These are phyloP conservation scores for Limnothrissa miodon DNA, from an alignment of 2,113 vertebrate species.

Conservation along the genomic window DNA sequence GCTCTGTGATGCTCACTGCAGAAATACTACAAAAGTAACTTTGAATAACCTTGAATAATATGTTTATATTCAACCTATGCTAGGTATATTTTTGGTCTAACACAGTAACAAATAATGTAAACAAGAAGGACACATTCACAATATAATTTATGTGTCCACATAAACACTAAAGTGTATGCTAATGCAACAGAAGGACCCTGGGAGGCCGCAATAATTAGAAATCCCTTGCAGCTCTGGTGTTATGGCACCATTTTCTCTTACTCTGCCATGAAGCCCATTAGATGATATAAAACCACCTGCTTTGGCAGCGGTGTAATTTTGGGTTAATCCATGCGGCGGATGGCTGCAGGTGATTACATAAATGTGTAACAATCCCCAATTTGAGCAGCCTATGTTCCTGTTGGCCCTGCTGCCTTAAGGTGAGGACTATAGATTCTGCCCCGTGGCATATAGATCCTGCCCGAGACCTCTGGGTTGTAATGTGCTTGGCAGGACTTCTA, in stretches of 20 bases:
- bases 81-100: neutral
- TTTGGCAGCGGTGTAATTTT: neutral
- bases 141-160: neutral
- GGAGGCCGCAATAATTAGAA: neutral
- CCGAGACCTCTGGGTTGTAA: neutral
- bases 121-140: neutral
- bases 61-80: too few relatives aligned
- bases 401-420: neutral
- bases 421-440: neutral
- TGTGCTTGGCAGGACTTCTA: neutral
- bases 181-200: neutral
- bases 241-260: neutral
- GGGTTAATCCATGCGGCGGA: neutral
- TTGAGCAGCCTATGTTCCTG: neutral
- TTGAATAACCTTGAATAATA: too few relatives aligned
- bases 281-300: neutral
- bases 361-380: neutral
- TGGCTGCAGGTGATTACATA: constrained; percentile 1
- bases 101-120: neutral
- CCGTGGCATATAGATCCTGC: neutral
- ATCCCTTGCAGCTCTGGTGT: neutral
- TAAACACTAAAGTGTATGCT: neutral
- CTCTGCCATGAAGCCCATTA: neutral
- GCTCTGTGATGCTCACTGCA: too few relatives aligned
- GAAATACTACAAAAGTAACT: too few relatives aligned